Evolutionary conservation across 2,113 vertebrate genomes (phyloP).

Genomic region (Platysteira castanea): DNA sequence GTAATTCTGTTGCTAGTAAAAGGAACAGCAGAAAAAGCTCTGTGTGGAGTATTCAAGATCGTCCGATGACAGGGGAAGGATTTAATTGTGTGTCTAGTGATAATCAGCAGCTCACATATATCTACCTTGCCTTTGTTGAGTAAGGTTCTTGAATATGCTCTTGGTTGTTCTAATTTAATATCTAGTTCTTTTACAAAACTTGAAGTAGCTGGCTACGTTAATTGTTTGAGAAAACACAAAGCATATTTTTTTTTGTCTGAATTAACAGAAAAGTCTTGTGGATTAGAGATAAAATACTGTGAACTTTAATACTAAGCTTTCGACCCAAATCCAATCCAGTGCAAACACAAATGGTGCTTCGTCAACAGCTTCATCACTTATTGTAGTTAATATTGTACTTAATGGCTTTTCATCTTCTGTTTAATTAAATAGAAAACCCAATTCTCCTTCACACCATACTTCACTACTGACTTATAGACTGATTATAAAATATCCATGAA

Average conservation of each 20-base stretch:
- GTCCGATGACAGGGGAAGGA: not conserved
- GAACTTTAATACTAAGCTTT: not conserved
- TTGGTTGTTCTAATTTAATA: not conserved
- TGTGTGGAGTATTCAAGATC: not conserved
- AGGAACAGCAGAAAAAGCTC: not conserved
- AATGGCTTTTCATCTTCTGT: not conserved
- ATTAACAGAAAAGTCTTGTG: not conserved
- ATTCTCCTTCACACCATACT: not conserved
- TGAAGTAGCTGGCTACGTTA: not conserved
- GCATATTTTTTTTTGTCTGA: not conserved
- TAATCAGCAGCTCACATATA: not conserved
- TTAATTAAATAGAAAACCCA: not conserved
- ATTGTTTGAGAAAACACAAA: not conserved
- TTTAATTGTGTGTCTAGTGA: not conserved
- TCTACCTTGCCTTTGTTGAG: not conserved
- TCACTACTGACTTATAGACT: not conserved
- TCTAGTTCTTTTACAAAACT: not conserved
- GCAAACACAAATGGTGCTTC: not conserved
- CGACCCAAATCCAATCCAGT: not conserved
- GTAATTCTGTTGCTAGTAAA: not conserved
- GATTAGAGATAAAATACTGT: not conserved
- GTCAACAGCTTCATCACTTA: not conserved
- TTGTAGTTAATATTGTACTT: not conserved
- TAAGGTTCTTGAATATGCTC: not conserved
- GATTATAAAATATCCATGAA: not conserved